phyloP scores from a whole-genome alignment of 2,888 invertebrate genomes.

The Parascotia fuliginaria region DNA sequence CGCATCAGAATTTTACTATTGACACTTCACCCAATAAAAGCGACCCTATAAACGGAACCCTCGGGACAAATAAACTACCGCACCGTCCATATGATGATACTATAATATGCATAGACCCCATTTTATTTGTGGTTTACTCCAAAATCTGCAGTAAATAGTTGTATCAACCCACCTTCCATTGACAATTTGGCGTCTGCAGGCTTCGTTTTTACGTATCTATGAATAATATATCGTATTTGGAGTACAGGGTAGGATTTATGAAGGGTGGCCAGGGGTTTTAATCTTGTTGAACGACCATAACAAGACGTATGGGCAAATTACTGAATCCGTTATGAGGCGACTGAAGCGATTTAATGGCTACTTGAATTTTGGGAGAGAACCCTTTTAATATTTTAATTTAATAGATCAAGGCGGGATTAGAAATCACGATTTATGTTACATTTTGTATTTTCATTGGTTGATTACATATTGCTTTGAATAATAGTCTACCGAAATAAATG shows the following conservation, averaged over 20 bases:
- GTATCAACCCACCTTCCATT: slow-evolving; percentile 51
- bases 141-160: slow-evolving; percentile 62
- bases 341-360: slow-evolving; percentile 74
- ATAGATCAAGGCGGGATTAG: slow-evolving; percentile 61
- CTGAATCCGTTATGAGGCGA: slow-evolving; percentile 77
- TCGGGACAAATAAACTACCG: slow-evolving; percentile 72
- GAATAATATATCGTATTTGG: slow-evolving; percentile 78
- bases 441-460: slow-evolving; percentile 37
- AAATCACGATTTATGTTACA: slow-evolving; percentile 51
- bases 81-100: slow-evolving; percentile 77
- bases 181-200: slow-evolving; percentile 69
- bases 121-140: slow-evolving; percentile 77
- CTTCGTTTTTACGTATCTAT: slow-evolving; percentile 76
- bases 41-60: slow-evolving; percentile 70
- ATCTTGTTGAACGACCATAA: slow-evolving; percentile 82
- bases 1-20: slow-evolving; percentile 72
- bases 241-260: slow-evolving; percentile 77
- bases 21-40: slow-evolving; percentile 75
- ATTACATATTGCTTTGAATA: slow-evolving; percentile 33
- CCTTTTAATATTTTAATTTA: slow-evolving; percentile 71
- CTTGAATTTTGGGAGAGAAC: slow-evolving; percentile 68
- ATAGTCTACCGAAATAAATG: slow-evolving; percentile 10
- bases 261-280: slow-evolving; percentile 80
- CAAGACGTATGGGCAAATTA: slow-evolving; percentile 83
- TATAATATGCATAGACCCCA: slow-evolving; percentile 82